These are phyloP conservation scores for Amia ocellicauda DNA, from an alignment of 2,113 vertebrate genomes.

Conservation along the genomic window DNA sequence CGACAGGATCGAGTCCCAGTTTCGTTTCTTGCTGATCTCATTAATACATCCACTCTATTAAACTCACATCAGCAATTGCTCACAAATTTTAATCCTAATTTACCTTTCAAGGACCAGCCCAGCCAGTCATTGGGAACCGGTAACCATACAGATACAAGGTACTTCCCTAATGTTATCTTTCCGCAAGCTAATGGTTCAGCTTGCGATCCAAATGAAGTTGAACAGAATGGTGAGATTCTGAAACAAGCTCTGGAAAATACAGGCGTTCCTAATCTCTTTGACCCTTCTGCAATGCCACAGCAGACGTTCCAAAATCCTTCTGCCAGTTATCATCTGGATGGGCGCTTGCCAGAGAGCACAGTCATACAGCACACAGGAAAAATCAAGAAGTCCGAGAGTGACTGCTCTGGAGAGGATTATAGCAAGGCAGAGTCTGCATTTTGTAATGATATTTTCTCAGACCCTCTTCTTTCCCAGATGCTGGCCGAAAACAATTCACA, in stretches of 20 bases:
- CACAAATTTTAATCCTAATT: slow-evolving; percentile 56
- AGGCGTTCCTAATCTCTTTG: slow-evolving; percentile 70
- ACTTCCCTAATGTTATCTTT: slow-evolving; percentile 66
- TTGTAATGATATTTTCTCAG: slow-evolving; percentile 53
- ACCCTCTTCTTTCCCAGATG: slow-evolving; percentile 58
- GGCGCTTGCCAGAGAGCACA: slow-evolving; percentile 48
- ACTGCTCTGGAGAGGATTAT: slow-evolving; percentile 52
- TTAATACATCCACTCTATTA: slow-evolving; percentile 77
- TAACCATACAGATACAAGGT: slow-evolving; percentile 54
- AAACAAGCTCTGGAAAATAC: slow-evolving; percentile 80
- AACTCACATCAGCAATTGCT: slow-evolving; percentile 58
- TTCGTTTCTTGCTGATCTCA: slow-evolving; percentile 81
- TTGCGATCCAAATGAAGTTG: slow-evolving; percentile 52
- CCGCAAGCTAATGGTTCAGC: slow-evolving; percentile 55
- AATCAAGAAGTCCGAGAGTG: slow-evolving; percentile 42
- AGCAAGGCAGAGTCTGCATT: slow-evolving; percentile 63
- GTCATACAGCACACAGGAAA: slow-evolving; percentile 63
- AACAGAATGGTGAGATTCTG: slow-evolving; percentile 73
- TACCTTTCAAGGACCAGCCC: slow-evolving; percentile 66
- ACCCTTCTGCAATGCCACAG: slow-evolving; percentile 58
- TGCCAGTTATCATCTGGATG: slow-evolving; percentile 31
- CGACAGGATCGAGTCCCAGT: slow-evolving; percentile 64
- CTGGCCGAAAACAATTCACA: slow-evolving; percentile 64
- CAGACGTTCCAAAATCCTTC: slow-evolving; percentile 50
- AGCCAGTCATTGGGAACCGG: slow-evolving; percentile 65